phyloP scores from a whole-genome alignment of 2,797 vertebrate species.

The Darevskia nairensis region DNA sequence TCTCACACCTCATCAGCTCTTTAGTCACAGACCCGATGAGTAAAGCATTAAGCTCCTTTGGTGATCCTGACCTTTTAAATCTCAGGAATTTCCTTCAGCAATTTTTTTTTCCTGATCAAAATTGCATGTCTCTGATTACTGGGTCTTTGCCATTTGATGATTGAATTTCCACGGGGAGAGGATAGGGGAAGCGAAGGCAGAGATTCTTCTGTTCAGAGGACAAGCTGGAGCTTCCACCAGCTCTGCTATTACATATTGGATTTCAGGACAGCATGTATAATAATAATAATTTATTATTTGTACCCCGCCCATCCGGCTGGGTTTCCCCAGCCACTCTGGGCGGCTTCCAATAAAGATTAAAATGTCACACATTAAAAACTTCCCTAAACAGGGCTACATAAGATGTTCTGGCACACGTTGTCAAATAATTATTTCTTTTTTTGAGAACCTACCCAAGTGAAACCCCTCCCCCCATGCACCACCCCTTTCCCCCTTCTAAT shows the following conservation, averaged over 20 bases:
- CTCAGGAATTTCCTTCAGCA: neutral
- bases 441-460: too few relatives aligned
- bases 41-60: constrained; percentile 27
- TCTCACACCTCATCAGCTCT: constrained; percentile 36
- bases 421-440: too few relatives aligned
- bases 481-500: too few relatives aligned
- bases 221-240: neutral
- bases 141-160: neutral
- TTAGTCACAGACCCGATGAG: constrained; percentile 23
- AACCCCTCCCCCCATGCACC: too few relatives aligned
- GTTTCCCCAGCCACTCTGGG: too few relatives aligned
- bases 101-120: constrained; percentile 12
- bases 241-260: neutral
- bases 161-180: neutral
- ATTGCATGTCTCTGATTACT: neutral
- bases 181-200: neutral
- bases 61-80: constrained; percentile 5
- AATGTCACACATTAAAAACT: too few relatives aligned
- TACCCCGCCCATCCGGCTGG: too few relatives aligned
- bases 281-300: too few relatives aligned
- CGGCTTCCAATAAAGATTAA: too few relatives aligned
- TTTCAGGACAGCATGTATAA: neutral
- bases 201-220: neutral
- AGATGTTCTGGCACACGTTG: neutral
- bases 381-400: too few relatives aligned